Percentiles rank a stretch among this genome's conserved stretches.
Evolutionary conservation across 2,888 invertebrate species (phyloP).

Genomic region (Galerucella nymphaeae): DNA sequence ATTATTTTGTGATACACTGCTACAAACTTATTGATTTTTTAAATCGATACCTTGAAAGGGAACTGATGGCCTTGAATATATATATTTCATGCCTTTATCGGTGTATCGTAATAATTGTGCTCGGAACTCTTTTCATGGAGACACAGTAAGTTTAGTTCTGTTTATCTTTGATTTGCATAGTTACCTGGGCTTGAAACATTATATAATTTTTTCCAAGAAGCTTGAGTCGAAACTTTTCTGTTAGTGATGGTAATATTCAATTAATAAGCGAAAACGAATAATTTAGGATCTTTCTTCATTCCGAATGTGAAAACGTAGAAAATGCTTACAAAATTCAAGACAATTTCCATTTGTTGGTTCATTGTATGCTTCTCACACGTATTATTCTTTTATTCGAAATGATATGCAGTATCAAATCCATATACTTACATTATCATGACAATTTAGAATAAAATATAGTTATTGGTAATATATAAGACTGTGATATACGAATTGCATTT

Average conservation of each 20-base stretch:
- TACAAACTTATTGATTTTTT: slow-evolving; percentile 16
- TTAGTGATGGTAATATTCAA: neutral
- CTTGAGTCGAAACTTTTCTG: too few relatives aligned
- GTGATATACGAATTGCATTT: neutral
- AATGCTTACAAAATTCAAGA: neutral
- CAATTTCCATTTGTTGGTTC: too few relatives aligned
- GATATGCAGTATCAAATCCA: neutral
- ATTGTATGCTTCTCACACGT: too few relatives aligned
- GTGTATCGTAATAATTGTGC: slow-evolving; percentile 18
- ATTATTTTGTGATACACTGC: slow-evolving; percentile 19
- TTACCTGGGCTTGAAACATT: too few relatives aligned
- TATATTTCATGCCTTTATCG: slow-evolving; percentile 19
- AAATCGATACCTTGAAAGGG: slow-evolving; percentile 22
- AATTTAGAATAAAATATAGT: neutral
- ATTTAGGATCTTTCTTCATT: neutral
- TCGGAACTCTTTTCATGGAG: slow-evolving; percentile 13
- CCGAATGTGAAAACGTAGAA: neutral
- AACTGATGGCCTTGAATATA: slow-evolving; percentile 21
- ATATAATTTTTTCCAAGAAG: too few relatives aligned
- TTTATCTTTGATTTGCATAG: slow-evolving; percentile 7
- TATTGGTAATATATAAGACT: too few relatives aligned
- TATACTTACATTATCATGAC: neutral
- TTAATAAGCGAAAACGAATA: neutral
- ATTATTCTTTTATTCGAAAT: too few relatives aligned
- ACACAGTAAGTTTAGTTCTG: slow-evolving; percentile 8